Percentiles rank a stretch among this genome's conserved stretches.
phyloP scores from a whole-genome alignment of 2,113 vertebrate species.

The Dasyprocta punctata region DNA sequence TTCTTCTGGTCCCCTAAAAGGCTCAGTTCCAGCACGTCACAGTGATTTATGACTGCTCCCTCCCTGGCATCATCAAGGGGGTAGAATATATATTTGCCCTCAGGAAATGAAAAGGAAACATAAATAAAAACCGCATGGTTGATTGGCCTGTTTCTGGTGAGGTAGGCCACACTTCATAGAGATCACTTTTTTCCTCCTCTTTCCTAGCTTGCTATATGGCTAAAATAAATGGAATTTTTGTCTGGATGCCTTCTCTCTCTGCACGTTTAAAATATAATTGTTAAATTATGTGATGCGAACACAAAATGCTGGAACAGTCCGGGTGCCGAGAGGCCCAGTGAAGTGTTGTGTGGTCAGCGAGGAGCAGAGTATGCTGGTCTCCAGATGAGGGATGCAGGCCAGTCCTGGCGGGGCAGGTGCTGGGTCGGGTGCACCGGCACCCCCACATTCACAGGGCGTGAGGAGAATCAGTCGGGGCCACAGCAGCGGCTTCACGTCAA shows the following conservation, averaged over 20 bases:
- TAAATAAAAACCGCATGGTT: conserved; percentile 76
- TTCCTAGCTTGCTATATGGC: conserved; percentile 35
- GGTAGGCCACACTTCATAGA: conserved; percentile 51
- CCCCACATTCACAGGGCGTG: fast-evolving
- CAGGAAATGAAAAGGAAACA: conserved; percentile 73
- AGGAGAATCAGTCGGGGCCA: not conserved
- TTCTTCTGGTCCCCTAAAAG: conserved; percentile 41
- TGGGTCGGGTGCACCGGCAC: too few species aligned
- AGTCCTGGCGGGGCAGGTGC: fast-evolving
- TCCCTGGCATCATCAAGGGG: conserved; percentile 68
- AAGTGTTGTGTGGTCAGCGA: not conserved
- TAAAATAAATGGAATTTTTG: conserved; percentile 66
- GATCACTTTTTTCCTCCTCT: conserved; percentile 42
- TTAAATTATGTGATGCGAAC: conserved; percentile 8
- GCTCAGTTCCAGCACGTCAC: conserved; percentile 65
- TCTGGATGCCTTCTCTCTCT: not conserved
- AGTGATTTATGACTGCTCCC: conserved; percentile 74
- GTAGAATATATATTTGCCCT: conserved; percentile 71
- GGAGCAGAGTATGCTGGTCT: not conserved
- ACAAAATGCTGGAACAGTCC: not conserved
- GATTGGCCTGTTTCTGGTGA: conserved; percentile 70
- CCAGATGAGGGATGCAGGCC: not conserved
- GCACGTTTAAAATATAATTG: conserved; percentile 45
- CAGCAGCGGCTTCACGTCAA: not conserved
- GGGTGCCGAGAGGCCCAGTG: not conserved